These are phyloP conservation scores for Aplidium turbinatum DNA, from an alignment of 23 tunicate genomes.

Conservation along the genomic window DNA sequence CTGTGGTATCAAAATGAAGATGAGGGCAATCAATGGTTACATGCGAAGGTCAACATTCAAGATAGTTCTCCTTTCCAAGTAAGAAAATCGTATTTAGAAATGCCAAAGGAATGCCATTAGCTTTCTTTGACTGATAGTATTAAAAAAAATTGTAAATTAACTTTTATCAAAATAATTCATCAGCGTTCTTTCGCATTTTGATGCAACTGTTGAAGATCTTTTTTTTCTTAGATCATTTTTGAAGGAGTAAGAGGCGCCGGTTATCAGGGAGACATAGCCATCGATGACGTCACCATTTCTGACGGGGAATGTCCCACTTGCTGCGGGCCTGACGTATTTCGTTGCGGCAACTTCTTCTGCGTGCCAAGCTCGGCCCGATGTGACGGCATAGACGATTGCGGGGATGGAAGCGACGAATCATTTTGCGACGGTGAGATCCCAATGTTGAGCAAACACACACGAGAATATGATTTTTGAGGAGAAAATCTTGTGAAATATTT, in stretches of 20 bases:
- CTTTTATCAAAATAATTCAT: neutral
- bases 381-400: constrained; percentile 71
- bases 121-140: neutral
- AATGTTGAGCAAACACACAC: no score
- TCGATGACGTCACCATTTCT: constrained; percentile 71
- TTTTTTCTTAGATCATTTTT: constrained; percentile 47
- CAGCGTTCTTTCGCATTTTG: neutral
- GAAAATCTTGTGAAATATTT: no score
- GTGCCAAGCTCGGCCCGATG: constrained; percentile 41
- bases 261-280: constrained; percentile 71
- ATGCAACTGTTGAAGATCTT: neutral
- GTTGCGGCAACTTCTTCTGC: constrained; percentile 80
- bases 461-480: no score
- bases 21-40: constrained; percentile 83
- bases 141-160: no score
- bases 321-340: constrained; percentile 49
- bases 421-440: constrained; percentile 48
- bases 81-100: neutral
- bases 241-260: constrained; percentile 65
- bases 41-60: constrained; percentile 39
- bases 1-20: constrained; percentile 52
- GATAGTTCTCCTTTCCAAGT: constrained; percentile 67
- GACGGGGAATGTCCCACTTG: constrained; percentile 64
- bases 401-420: constrained; percentile 81
- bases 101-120: neutral